Conservation (phyloP, 2,797 vertebrate genomes). For the Coluber constrictor region DNA sequence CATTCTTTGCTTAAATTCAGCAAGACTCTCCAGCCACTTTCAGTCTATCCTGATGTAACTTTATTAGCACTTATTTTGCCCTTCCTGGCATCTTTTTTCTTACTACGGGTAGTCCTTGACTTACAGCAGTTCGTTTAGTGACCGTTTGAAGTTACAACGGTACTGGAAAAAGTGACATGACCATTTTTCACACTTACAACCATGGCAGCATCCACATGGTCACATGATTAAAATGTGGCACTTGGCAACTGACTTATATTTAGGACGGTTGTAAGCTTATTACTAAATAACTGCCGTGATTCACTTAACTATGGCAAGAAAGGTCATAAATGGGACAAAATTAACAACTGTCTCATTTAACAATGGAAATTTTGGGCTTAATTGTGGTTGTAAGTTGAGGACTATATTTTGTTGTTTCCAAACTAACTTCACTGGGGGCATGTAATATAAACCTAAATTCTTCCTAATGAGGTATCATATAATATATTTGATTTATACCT, state of each 20-base stretch:
- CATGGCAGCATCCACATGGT: not conserved
- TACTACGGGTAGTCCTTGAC: not conserved
- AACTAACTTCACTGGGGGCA: not conserved
- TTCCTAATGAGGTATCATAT: not conserved
- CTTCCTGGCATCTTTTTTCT: not conserved
- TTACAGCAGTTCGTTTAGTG: not conserved
- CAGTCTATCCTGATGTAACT: not conserved
- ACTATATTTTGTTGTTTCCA: not conserved
- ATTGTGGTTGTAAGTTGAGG: not conserved
- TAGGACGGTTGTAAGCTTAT: not conserved
- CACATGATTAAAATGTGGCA: not conserved
- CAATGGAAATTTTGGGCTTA: not conserved
- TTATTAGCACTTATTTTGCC: not conserved
- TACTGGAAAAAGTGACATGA: not conserved
- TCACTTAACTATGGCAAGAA: not conserved
- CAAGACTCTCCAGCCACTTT: not conserved
- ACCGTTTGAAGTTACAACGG: not conserved
- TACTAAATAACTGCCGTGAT: not conserved
- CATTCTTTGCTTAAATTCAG: not conserved
- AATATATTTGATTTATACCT: not conserved
- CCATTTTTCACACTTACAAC: too few relatives aligned
- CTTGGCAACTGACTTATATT: not conserved
- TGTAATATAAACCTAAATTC: not conserved
- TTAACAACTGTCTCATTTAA: not conserved
- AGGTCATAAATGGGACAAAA: not conserved